phyloP scores from a whole-genome alignment of 2,113 vertebrate species.

The Apaloderma vittatum region DNA sequence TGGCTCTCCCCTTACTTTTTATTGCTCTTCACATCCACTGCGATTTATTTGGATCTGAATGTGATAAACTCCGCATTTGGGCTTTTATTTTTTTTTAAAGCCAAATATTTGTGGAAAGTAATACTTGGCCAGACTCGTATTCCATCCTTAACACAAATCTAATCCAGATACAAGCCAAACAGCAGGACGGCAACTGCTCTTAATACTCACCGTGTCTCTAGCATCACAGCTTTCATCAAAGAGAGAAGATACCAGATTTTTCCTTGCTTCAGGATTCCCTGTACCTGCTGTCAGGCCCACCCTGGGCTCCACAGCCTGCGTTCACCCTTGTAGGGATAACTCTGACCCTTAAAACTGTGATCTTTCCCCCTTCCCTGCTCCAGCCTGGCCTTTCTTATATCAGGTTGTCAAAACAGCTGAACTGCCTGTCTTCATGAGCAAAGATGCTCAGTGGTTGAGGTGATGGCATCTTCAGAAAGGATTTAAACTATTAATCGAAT shows the following conservation, averaged over 20 bases:
- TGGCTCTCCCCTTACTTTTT: background rate
- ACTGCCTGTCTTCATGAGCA: rapidly evolving
- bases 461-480: background rate
- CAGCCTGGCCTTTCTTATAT: background rate
- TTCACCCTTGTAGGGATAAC: background rate
- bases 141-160: constrained; percentile 58
- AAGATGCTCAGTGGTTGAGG: background rate
- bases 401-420: background rate
- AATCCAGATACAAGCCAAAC: constrained; percentile 60
- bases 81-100: background rate
- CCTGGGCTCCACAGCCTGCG: background rate
- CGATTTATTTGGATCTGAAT: constrained; percentile 44
- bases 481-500: constrained; percentile 58
- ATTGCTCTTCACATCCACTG: background rate
- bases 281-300: background rate
- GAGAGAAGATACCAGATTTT: background rate
- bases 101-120: constrained; percentile 64
- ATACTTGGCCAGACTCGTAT: constrained; percentile 46
- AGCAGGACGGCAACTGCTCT: constrained; percentile 31
- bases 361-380: rapidly evolving
- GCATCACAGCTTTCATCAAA: background rate
- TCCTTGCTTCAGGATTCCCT: background rate
- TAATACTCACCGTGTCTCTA: background rate
- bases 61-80: constrained; percentile 56
- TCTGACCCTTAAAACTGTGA: background rate